phyloP scores from a whole-genome alignment of 64 coral and sea anemone species.

The Dendronephthya gigantea region DNA sequence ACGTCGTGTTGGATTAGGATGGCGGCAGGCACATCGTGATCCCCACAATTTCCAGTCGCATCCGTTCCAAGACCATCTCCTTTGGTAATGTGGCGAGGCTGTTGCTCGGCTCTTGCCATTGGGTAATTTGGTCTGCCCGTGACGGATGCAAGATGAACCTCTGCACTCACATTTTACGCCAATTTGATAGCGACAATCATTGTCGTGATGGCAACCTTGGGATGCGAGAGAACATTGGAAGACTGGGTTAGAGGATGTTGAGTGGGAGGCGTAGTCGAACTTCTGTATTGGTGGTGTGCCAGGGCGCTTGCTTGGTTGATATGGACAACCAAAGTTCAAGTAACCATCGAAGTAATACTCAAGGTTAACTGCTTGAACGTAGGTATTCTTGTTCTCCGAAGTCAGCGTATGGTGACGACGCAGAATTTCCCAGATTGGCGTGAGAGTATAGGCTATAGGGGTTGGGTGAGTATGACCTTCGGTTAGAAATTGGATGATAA shows the following conservation, averaged over 20 bases:
- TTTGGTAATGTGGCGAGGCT: neutral
- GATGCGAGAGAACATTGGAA: neutral
- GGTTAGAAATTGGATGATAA: conserved; percentile 4
- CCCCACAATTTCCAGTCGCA: too few relatives aligned
- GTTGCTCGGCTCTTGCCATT: neutral
- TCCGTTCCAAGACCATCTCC: neutral
- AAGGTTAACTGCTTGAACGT: too few relatives aligned
- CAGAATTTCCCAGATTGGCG: conserved; percentile 28
- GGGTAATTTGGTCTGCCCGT: neutral
- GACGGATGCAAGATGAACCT: neutral
- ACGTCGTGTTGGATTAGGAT: too few relatives aligned
- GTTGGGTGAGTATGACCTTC: conserved; percentile 26
- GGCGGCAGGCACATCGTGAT: too few relatives aligned
- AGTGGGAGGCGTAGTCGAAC: neutral
- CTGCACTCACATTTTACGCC: neutral
- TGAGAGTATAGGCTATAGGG: conserved; percentile 13
- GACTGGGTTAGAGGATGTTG: neutral
- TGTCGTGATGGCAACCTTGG: neutral
- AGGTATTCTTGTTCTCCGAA: too few relatives aligned
- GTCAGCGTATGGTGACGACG: neutral
- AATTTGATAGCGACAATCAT: neutral
- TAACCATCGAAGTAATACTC: too few relatives aligned
- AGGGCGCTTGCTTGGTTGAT: neutral
- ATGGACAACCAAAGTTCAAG: too few relatives aligned
- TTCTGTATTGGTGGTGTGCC: neutral